Percentiles rank a stretch among this genome's conserved stretches.
Conservation (phyloP, 2,113 vertebrate species). For the Uria aalge region DNA sequence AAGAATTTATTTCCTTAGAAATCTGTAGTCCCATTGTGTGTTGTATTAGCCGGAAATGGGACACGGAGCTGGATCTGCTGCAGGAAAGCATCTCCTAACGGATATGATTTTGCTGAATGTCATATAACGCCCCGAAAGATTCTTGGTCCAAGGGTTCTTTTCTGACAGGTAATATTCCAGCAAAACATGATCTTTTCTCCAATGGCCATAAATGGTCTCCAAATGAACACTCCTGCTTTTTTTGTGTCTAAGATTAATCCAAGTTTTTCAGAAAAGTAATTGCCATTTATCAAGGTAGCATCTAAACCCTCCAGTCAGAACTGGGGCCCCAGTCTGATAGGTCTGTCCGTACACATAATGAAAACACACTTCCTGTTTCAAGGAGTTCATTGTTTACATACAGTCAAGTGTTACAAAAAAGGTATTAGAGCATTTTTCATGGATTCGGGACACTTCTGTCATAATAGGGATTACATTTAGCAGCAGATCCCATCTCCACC, state of each 20-base stretch:
- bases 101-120: constrained; percentile 51
- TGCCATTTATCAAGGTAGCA: constrained; percentile 36
- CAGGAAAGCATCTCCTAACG: constrained; percentile 42
- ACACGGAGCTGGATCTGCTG: constrained; percentile 8
- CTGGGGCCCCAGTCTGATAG: background rate
- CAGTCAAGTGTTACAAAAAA: background rate
- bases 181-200: constrained; percentile 7
- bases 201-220: background rate
- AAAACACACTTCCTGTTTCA: constrained; percentile 25
- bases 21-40: constrained; percentile 53
- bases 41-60: constrained; percentile 39
- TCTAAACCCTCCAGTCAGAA: background rate
- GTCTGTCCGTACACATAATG: background rate
- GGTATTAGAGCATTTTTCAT: background rate
- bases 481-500: background rate
- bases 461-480: background rate
- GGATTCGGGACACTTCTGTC: background rate
- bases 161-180: constrained; percentile 48
- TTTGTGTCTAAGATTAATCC: background rate
- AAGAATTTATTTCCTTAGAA: constrained; percentile 62
- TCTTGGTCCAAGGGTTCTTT: constrained; percentile 27
- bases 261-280: background rate
- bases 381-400: background rate
- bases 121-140: constrained; percentile 7
- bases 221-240: background rate